Evolutionary conservation across 2,113 vertebrate genomes (phyloP).

Genomic region (Struthidea cinerea): DNA sequence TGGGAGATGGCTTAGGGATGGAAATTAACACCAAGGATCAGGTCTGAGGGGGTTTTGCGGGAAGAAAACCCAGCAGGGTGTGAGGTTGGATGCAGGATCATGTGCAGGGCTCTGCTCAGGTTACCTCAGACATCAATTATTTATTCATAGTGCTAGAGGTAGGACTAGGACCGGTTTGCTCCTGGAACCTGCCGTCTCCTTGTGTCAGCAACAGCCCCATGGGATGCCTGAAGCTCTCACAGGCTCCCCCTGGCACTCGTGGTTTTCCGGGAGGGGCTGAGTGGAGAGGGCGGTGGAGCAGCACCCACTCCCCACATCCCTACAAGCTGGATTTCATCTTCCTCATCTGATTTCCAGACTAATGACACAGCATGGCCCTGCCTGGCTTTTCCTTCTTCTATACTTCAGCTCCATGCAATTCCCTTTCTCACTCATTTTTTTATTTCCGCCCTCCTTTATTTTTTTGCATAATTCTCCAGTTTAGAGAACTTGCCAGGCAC

Average conservation of each 20-base stretch:
- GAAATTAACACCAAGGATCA: not conserved
- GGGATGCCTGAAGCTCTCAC: not conserved
- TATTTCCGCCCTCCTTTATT: rapidly evolving
- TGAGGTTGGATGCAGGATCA: not conserved
- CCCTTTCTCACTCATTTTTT: not conserved
- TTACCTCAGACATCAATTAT: not conserved
- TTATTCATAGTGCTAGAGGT: not conserved
- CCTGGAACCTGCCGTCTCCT: not conserved
- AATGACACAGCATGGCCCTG: not conserved
- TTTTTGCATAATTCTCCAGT: not conserved
- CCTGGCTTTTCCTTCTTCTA: not conserved
- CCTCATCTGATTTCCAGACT: not conserved
- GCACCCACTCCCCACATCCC: not conserved
- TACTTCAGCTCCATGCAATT: not conserved
- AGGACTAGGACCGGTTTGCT: not conserved
- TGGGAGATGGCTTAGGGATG: not conserved
- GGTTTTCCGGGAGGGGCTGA: rapidly evolving
- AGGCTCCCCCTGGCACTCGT: rapidly evolving
- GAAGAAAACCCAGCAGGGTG: not conserved
- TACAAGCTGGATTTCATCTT: rapidly evolving
- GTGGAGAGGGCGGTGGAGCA: not conserved
- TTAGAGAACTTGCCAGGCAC: not conserved
- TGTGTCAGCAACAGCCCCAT: rapidly evolving
- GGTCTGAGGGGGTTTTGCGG: not conserved
- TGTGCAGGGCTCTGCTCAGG: not conserved